Conservation (phyloP, 2,797 vertebrate species). For the Myotis myotis region DNA sequence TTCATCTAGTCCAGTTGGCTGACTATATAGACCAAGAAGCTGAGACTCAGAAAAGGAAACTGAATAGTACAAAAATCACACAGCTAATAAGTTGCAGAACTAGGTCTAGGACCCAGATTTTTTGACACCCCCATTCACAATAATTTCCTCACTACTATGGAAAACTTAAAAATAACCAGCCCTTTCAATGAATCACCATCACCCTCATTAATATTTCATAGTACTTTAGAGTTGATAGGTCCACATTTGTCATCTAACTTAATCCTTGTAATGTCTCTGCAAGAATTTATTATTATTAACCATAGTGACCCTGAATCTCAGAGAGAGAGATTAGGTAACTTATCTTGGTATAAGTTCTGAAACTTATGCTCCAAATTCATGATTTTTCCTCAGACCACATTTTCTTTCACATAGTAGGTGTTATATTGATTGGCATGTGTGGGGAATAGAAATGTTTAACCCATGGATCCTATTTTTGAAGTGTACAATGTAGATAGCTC, state of each 20-base stretch:
- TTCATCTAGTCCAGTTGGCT: background rate
- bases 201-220: background rate
- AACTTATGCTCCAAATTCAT: background rate
- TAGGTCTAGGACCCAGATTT: background rate
- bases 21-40: background rate
- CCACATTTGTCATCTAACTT: background rate
- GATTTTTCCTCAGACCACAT: background rate
- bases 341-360: background rate
- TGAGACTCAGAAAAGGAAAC: background rate
- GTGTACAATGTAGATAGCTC: background rate
- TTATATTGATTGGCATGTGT: conserved; percentile 6
- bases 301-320: background rate
- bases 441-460: background rate
- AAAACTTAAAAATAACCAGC: conserved; percentile 20
- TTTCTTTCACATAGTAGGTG: background rate
- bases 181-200: background rate
- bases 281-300: conserved; percentile 37
- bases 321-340: background rate
- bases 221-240: background rate
- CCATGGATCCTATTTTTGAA: background rate
- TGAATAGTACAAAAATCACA: background rate
- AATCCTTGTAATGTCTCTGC: background rate
- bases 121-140: background rate
- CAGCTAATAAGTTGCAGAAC: background rate
- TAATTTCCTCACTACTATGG: background rate